Base-by-base conservation (phyloP, 2,888 invertebrate species). In the Ichneumoninae sp. region DNA sequence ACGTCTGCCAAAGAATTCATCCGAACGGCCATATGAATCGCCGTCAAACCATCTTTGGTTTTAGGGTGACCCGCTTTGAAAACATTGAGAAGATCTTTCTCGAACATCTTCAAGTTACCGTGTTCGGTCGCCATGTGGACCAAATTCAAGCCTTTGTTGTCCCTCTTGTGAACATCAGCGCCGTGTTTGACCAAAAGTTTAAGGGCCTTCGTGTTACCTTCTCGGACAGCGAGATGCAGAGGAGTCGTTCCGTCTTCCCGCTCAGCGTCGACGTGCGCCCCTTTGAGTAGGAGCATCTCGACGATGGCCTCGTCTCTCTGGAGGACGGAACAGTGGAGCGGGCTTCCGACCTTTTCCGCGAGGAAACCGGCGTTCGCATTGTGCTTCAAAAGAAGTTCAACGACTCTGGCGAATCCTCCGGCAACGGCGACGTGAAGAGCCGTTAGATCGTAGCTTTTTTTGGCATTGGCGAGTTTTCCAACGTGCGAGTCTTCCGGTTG, bases 271-370 rank as follows among this genome's bases (percentile, higher is more conserved):
- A 79, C 36, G 6, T 79, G 50, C 2, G 74, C 68, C 7, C 74
- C 81, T 16, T 8, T 8, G 8, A 68, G 44, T 13, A 81, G 33
- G 26, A 81, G 81, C 47, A 80, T 54, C 8, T 52, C 40, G 7
- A 26, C 26, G 13, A 71, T 63, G 1, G 16, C 13, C 26, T 44
- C 7, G 5, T 50, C 40, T 33, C 33, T 10, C n/a, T 63, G 26
- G 8, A 19, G 7, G 3, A 33, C 60, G 19, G 3, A 60, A 47
- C 40, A 40, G 40, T 60, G 26, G 13, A 66, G 63, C 7, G 65
- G 54, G 1, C 54, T 26, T 77, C 70, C 1, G 30, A 70, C 3
- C 69, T 70, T 36, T 76, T 33, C 5, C 40, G 40, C 40, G 10
- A 6, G 6, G 33, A 16, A 16, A 40, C 36, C 8, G 6, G 40